Conservation (phyloP, 2,888 invertebrate species). For the Troilus luridus region DNA sequence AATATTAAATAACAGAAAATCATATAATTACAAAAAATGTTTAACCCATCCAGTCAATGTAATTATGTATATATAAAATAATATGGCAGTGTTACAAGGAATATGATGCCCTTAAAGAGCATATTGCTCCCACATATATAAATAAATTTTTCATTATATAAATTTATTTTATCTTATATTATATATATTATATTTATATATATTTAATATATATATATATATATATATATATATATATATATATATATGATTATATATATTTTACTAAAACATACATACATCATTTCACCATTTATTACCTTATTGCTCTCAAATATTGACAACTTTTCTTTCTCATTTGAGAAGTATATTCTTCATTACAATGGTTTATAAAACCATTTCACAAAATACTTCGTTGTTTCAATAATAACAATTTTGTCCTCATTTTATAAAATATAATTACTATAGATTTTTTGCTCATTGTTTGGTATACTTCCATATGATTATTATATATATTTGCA, state of each 20-base stretch:
- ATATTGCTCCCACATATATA: conserved; percentile 59
- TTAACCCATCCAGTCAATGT: conserved; percentile 57
- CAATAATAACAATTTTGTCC: conserved; percentile 57
- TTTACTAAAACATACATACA: conserved; percentile 53
- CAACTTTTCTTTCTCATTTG: conserved; percentile 57
- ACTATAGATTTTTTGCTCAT: not conserved
- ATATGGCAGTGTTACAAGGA: conserved; percentile 63
- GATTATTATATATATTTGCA: not conserved
- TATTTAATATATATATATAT: conserved; percentile 55
- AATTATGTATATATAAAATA: conserved; percentile 61
- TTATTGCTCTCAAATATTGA: conserved; percentile 59
- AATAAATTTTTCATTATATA: conserved; percentile 58
- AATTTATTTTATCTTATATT: conserved; percentile 54
- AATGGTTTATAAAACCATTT: conserved; percentile 48
- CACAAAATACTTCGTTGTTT: conserved; percentile 58
- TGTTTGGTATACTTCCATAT: conserved; percentile 6
- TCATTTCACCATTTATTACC: conserved; percentile 52
- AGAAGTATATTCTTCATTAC: conserved; percentile 52
- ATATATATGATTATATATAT: conserved; percentile 35
- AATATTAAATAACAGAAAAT: conserved; percentile 54
- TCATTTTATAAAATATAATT: conserved; percentile 48
- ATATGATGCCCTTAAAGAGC: conserved; percentile 55
- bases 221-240: conserved; percentile 51
- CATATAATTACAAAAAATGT: conserved; percentile 50
- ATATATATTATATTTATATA: conserved; percentile 51